These are phyloP conservation scores for Sitta europaea DNA, from an alignment of 2,113 vertebrate species.

Conservation along the genomic window DNA sequence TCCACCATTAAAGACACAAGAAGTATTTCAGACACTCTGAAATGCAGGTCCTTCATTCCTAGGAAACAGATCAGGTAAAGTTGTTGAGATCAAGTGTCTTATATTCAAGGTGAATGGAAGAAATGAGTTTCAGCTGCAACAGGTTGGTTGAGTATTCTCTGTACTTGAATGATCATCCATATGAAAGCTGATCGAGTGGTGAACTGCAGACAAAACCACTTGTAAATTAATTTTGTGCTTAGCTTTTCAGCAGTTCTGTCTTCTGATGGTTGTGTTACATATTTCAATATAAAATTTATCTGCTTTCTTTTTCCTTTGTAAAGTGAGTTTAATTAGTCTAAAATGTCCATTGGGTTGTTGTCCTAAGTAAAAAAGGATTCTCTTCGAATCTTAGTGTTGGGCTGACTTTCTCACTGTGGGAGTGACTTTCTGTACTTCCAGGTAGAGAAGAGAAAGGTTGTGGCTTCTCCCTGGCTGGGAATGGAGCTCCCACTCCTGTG, in stretches of 20 bases:
- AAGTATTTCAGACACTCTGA: not conserved
- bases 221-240: not conserved
- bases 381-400: not conserved
- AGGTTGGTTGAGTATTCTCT: slow-evolving; percentile 14
- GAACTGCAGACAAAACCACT: not conserved
- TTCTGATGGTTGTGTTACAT: not conserved
- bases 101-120: not conserved
- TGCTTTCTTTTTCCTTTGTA: not conserved
- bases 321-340: not conserved
- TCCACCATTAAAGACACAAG: not conserved
- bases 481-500: not conserved
- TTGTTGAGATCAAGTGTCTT: not conserved
- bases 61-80: not conserved
- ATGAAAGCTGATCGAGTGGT: not conserved
- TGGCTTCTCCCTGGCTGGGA: not conserved
- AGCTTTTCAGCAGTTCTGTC: not conserved
- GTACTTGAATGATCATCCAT: not conserved
- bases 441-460: not conserved
- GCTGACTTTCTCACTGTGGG: not conserved
- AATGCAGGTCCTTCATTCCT: not conserved
- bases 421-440: not conserved
- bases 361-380: not conserved
- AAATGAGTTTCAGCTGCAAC: not conserved
- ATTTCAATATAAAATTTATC: not conserved
- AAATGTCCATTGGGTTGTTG: not conserved